A percentile compares a stretch with the other conserved stretches of the same genome.
Conservation (phyloP, 1,140 invertebrate species). For the Trinorchestia longiramus region DNA sequence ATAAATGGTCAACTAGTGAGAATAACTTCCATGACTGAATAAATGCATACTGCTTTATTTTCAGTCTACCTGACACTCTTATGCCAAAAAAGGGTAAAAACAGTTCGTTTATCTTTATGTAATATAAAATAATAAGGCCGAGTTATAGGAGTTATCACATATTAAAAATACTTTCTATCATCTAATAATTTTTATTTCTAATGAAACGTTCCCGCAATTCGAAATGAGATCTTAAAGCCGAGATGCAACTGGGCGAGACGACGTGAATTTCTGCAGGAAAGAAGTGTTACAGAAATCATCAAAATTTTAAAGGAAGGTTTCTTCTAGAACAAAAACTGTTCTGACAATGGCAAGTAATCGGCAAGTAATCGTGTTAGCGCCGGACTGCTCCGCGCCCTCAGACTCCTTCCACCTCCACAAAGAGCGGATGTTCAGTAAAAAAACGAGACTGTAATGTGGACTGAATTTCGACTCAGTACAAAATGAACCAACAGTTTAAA, state of each 20-base stretch:
- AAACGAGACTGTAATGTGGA: neutral
- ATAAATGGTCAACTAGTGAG: neutral
- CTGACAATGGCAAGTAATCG: neutral
- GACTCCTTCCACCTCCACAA: neutral
- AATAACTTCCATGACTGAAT: neutral
- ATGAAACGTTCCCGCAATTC: neutral
- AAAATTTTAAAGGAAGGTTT: neutral
- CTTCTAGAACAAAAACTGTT: neutral
- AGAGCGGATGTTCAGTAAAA: neutral
- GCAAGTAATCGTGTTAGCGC: constrained; percentile 8
- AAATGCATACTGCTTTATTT: too few relatives aligned
- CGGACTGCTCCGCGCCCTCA: neutral
- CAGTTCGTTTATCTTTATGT: neutral
- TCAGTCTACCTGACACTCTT: too few relatives aligned
- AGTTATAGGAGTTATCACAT: neutral
- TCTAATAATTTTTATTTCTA: neutral
- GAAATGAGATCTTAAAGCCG: neutral
- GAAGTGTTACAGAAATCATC: neutral
- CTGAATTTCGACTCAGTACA: neutral
- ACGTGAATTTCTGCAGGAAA: neutral
- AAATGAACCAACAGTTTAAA: neutral
- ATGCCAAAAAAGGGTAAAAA: neutral
- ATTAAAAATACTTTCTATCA: neutral
- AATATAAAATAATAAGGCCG: neutral
- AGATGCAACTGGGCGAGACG: neutral